Base-by-base conservation (phyloP, 2,113 vertebrate genomes). In the Centrocercus urophasianus region DNA sequence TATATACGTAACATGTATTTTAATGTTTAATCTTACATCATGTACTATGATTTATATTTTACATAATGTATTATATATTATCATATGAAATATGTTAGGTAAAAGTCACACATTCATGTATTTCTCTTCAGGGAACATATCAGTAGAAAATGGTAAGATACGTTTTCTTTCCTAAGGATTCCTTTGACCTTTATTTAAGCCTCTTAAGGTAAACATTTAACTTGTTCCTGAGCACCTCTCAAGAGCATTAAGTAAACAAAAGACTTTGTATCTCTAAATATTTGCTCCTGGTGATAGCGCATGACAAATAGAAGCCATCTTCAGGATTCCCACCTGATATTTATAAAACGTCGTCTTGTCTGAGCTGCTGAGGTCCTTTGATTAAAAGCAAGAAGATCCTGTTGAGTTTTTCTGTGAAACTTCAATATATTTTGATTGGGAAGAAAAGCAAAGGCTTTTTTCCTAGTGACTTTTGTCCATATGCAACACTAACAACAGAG, bases 161-260 rank as follows among this genome's bases (percentile, higher is more conserved):
- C 21, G 2, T 36, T 89, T 36, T 87, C 45, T 89, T 83, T 28
- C 19, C 40, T 50, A 61, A 93, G 43, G 43, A 78, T 91, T 67
- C 36, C 20, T 90, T 90, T 95, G 85, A 90, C 93, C 88, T 94
- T 93, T 93, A 63, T 73, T 56, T 66, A 71, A 19, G 24, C n/a
- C 74, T 77, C 45, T 42, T 76, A 70, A 76, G 65, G 25, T 57
- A 93, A 93, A 70, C 54, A 83, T 15, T 25, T 47, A 66, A 78
- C 92, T 83, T 93, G 93, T 81, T 92, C 65, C 50, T 10, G 6
- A 85, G 74, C 22, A 94, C 57, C 47, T 3, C 40, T 78, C 56
- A 57, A 54, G 48, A 80, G 27, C 32, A 10, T 87, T 89, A 77
- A 66, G 47, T 91, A 82, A 91, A 89, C 60, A 95, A 67, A 71